Evolutionary conservation across 2,113 vertebrate genomes (phyloP), one percentile per base, ranked within the genome.

Genomic region (Carassius auratus): DNA sequence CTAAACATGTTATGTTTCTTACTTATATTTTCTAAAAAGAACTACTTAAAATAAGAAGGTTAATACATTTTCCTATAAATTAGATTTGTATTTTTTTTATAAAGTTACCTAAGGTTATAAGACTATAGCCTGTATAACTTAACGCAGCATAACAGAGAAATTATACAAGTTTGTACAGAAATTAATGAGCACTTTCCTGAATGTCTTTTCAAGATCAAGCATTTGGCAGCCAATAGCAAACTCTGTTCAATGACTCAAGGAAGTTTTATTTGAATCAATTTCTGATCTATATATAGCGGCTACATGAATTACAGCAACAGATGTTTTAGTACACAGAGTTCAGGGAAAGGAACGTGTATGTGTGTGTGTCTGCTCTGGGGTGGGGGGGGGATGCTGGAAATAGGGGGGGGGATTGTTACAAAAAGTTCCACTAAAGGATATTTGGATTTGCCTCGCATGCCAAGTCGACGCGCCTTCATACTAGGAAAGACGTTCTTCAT

Each of bases 401-500:
- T 76, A 86, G 89, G 89, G 88, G 93, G 52, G 59, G 74, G 89
- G 83, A 90, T 87, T 79, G 84, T 76, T 86, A 92, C 92, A 91
- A 92, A 93, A 83, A 1, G 3, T 91, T 94, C 88, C 92, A 93
- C 85, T 87, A 91, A 98, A 99, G 97, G 98, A 99, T 99, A 99
- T 99, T 99, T 99, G 80, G 98, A 99, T 97, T 99, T 99, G 92
- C 98, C 98, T 94, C 98, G 97, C 91, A 98, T 99, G 95, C 98
- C 98, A 86, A 99, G 96, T 88, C 98, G 97, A 87, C 98, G 97
- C 15, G 98, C 98, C 94, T 99, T 99, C 98, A 99, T 99, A 93
- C 98, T 99, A 57, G 98, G 98, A 95, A 99, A 99, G 89, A 99
- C 97, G 19, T 99, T 99, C 94, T 99, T 99, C 98, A 99, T 99